phyloP scores from a whole-genome alignment of 2,113 vertebrate species.

The Cryptotis parvus region DNA sequence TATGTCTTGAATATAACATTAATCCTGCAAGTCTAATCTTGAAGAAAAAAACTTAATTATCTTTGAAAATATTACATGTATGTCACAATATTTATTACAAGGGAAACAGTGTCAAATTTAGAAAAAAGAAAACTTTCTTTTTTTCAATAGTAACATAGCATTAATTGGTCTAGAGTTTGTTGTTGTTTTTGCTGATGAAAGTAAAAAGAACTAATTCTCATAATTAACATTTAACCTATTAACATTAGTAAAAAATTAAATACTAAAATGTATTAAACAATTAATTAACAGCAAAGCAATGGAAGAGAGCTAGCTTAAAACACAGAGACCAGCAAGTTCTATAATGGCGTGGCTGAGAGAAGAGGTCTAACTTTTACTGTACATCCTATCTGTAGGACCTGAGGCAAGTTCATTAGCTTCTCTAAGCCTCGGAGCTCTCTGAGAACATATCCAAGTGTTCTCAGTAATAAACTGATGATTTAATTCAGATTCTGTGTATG shows the following conservation, averaged over 20 bases:
- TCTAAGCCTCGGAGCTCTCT: neutral
- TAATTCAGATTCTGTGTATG: neutral
- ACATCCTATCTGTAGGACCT: neutral
- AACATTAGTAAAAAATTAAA: constrained; percentile 55
- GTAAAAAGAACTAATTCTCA: constrained; percentile 2
- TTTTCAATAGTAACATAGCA: neutral
- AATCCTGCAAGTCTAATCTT: constrained; percentile 26
- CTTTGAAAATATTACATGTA: constrained; percentile 29
- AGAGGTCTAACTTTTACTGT: neutral
- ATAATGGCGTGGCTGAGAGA: neutral
- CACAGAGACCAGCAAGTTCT: neutral
- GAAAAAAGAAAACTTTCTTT: neutral
- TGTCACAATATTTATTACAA: constrained; percentile 29
- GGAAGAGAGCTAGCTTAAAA: neutral
- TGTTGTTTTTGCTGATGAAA: constrained; percentile 45
- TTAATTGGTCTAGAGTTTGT: neutral
- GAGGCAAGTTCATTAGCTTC: neutral
- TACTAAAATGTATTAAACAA: constrained; percentile 54
- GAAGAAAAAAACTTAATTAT: constrained; percentile 36
- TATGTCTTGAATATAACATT: neutral
- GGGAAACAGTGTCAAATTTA: constrained; percentile 31
- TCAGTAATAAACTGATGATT: neutral
- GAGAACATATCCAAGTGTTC: too few relatives aligned
- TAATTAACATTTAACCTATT: constrained; percentile 63
- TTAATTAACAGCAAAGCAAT: constrained; percentile 44